These are phyloP conservation scores for Carpatolechia fugitivella DNA, from an alignment of 2,888 invertebrate genomes.

Conservation along the genomic window DNA sequence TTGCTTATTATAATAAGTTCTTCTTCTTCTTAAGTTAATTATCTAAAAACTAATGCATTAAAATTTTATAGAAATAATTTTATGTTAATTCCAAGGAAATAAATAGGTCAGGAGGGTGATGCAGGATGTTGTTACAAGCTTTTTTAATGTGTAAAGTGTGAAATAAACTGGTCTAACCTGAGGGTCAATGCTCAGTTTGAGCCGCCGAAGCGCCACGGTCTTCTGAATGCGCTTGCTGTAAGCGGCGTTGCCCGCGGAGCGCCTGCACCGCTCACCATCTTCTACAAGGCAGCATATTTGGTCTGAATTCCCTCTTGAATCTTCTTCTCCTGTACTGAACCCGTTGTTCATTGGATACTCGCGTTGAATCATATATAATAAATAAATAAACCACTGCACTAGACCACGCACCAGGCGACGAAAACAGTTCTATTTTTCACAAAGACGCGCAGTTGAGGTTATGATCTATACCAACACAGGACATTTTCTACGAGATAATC, in stretches of 20 bases:
- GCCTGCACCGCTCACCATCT: constrained; percentile 91
- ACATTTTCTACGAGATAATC: constrained; percentile 46
- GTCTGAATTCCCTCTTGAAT: constrained; percentile 91
- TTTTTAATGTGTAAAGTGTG: no score
- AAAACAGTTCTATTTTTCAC: constrained; percentile 66
- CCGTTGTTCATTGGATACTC: constrained; percentile 88
- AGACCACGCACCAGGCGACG: constrained; percentile 58
- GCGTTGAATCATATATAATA: constrained; percentile 78
- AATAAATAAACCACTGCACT: constrained; percentile 52
- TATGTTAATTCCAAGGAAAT: no score
- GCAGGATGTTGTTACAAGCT: no score
- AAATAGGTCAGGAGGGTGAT: no score
- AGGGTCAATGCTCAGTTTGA: constrained; percentile 92
- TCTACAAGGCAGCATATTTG: constrained; percentile 96
- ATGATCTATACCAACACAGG: constrained; percentile 60
- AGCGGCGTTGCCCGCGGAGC: constrained; percentile 95
- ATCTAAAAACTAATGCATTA: no score
- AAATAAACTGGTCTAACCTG: constrained; percentile 44
- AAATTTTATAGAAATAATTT: no score
- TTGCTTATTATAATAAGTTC: no score
- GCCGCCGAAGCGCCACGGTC: constrained; percentile 93
- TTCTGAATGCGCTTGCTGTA: constrained; percentile 98
- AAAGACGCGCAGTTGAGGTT: constrained; percentile 66
- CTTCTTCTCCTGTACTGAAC: constrained; percentile 94
- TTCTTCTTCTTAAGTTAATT: neutral